Percentiles rank a stretch among this genome's conserved stretches.
Evolutionary conservation across 2,797 vertebrate species (phyloP).

Genomic region (Adrianichthys oophorus): DNA sequence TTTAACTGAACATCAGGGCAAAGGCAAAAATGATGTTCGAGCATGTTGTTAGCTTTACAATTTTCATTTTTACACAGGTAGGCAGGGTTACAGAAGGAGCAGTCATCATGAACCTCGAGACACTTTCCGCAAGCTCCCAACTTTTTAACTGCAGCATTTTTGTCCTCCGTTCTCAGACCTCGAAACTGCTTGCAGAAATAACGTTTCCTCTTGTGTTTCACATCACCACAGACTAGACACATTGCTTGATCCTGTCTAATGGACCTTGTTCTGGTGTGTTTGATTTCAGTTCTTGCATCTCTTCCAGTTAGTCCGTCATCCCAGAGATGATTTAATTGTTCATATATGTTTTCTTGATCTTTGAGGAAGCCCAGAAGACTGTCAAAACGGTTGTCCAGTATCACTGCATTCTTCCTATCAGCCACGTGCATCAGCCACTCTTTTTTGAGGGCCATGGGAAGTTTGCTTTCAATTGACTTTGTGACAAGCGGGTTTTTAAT

Average conservation of each 20-base stretch:
- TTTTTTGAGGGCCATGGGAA: slow-evolving; percentile 16
- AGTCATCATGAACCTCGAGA: slow-evolving; percentile 1
- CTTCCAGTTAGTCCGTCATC: slow-evolving; percentile 5
- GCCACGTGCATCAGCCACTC: slow-evolving; percentile 1
- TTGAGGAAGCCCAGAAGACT: slow-evolving; percentile 22
- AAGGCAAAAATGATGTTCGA: slow-evolving; percentile 6
- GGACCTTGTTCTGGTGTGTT: slow-evolving; percentile 10
- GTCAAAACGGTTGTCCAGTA: slow-evolving; percentile 11
- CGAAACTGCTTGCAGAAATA: slow-evolving; percentile 27
- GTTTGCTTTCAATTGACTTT: slow-evolving; percentile 41
- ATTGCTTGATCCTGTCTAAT: neutral
- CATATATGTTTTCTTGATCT: slow-evolving; percentile 18
- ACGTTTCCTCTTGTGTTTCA: slow-evolving; percentile 4
- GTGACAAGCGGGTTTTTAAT: slow-evolving; percentile 30
- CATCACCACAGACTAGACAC: neutral
- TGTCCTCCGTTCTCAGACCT: neutral
- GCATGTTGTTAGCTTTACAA: slow-evolving; percentile 7
- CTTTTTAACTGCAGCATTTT: slow-evolving; percentile 10
- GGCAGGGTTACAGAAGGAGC: neutral
- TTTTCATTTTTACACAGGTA: slow-evolving; percentile 13
- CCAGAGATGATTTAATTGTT: slow-evolving; percentile 27
- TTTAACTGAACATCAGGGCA: slow-evolving; percentile 2
- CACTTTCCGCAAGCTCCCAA: slow-evolving; percentile 23
- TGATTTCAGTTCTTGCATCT: slow-evolving; percentile 1
- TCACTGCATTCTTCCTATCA: neutral